Evolutionary conservation across 1,140 invertebrate genomes (phyloP).

Genomic region (Megathymus violae): DNA sequence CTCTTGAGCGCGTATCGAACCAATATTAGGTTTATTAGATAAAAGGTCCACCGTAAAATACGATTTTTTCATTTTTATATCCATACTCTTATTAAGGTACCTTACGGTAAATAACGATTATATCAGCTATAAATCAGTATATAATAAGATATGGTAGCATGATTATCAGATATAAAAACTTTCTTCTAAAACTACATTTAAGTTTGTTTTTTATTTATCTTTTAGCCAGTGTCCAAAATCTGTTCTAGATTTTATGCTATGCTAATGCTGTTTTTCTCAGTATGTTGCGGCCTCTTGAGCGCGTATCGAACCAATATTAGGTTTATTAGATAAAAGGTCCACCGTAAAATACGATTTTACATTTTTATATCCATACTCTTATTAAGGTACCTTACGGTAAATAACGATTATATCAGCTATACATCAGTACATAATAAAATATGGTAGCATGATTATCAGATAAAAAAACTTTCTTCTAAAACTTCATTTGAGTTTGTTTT

Average conservation of each 20-base stretch:
- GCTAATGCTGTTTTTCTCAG: no score
- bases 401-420: background rate
- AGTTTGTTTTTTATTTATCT: no score
- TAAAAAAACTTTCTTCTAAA: background rate
- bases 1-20: slow-evolving; percentile 71
- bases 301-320: slow-evolving; percentile 78
- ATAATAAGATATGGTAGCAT: background rate
- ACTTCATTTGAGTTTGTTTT: background rate
- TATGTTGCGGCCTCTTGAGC: slow-evolving; percentile 65
- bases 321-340: slow-evolving; percentile 76
- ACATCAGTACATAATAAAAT: background rate
- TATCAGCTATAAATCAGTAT: background rate
- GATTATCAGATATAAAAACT: background rate
- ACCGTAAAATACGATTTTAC: slow-evolving; percentile 65
- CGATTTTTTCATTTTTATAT: slow-evolving; percentile 66
- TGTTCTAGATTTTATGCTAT: no score
- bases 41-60: slow-evolving; percentile 64
- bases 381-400: slow-evolving; percentile 14
- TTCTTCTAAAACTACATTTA: background rate
- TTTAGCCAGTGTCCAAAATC: no score
- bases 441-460: background rate
- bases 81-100: slow-evolving; percentile 42
- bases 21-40: slow-evolving; percentile 80
- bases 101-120: background rate
- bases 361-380: slow-evolving; percentile 56